Base-by-base conservation (phyloP, 2,888 invertebrate species). In the Quadriops clusia region DNA sequence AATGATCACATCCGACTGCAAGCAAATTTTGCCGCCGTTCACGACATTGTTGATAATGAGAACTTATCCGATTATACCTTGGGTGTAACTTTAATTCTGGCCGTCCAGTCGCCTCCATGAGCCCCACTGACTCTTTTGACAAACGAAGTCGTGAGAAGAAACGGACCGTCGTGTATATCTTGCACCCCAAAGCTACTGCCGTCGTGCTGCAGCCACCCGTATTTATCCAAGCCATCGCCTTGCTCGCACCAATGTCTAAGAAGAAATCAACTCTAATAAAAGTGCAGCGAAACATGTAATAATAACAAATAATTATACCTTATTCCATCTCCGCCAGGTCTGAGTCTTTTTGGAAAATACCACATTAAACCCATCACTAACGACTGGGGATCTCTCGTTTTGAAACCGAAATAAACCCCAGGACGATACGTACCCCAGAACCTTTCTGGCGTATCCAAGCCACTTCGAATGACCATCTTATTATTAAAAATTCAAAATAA, bases 361-460 rank as follows among this genome's bases (percentile, higher is more conserved):
- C 95, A 97, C 93, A 97, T 94, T 12, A 95, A 63, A 1, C 98
- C 98, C 49, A 89, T 80, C 0, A 93, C 79, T 1, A 93, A 72
- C 0, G 95, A 93, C 31, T 77, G 65, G 0, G 90, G 85, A 54
- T 87, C 86, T 30, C 95, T 65, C 0, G 87, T 89, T 62, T 91
- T 89, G 54, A 98, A 61, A 0, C 93, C 94, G 57, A 94, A 79
- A 59, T 94, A 94, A 2, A 77, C 72, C 0, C 86, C 83, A 0
- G 93, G 78, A 13, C 93, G 61, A 57, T 95, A 97, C 0, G 84
- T 77, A 5, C 97, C 97, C 98, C 98, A 99, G 61, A 80, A 90
- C 22, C 78, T 68, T 7, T 83, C 79, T 0, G 81, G 77, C 3
- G 80, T 71, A 27, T 77, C 73, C 21, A 84, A 52, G 0, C 82